Conservation (phyloP, 2,113 vertebrate species). For the Sialia sialis region DNA sequence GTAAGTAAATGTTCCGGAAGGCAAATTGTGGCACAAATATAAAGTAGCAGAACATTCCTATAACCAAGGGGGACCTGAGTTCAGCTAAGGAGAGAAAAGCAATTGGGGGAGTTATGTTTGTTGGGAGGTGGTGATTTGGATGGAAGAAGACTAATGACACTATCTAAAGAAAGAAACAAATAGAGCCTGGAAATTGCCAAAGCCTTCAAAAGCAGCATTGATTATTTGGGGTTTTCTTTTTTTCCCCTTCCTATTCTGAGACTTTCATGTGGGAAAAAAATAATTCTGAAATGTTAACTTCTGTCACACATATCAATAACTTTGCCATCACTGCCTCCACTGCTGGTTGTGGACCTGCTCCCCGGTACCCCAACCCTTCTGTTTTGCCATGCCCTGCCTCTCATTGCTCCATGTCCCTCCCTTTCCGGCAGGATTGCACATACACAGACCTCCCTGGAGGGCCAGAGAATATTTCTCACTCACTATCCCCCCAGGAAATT, state of each 20-base stretch:
- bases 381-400: background rate
- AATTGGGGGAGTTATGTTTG: background rate
- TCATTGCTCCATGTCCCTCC: background rate
- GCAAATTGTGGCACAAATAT: constrained; percentile 10
- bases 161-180: background rate
- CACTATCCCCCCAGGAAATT: background rate
- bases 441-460: no score
- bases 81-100: constrained; percentile 25
- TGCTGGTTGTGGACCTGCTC: background rate
- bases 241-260: background rate
- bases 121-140: background rate
- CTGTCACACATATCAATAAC: background rate
- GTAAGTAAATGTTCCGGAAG: constrained; percentile 3
- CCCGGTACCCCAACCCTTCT: background rate
- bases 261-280: background rate
- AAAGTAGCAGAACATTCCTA: background rate
- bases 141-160: background rate
- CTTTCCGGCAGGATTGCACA: background rate
- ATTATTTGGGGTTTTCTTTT: background rate
- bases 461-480: fast-evolving
- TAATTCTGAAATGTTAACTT: background rate
- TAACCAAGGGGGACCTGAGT: constrained; percentile 14
- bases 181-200: background rate
- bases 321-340: background rate
- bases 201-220: background rate